These are phyloP conservation scores for Gorsachius magnificus DNA, from an alignment of 2,797 vertebrate species.

Conservation along the genomic window DNA sequence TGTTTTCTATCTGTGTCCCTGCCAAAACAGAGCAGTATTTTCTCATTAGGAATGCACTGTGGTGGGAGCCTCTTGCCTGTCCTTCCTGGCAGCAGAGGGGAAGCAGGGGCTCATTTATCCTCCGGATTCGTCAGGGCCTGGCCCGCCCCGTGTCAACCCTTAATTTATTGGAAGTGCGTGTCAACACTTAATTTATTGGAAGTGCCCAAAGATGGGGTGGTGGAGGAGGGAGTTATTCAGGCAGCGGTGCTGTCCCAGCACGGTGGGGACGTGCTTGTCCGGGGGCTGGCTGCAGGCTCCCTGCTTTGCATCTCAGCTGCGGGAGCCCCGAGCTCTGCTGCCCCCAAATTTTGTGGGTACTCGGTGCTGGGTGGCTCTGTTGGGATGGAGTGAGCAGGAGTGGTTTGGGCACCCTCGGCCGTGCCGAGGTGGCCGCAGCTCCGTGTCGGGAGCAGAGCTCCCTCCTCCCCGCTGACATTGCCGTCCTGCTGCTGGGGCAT, in stretches of 20 bases:
- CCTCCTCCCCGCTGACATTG: not conserved
- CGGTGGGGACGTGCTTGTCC: fast-evolving
- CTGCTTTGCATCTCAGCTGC: not conserved
- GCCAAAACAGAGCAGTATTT: not conserved
- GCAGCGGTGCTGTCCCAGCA: fast-evolving
- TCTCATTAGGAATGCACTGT: not conserved
- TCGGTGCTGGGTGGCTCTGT: fast-evolving
- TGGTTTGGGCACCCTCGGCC: fast-evolving
- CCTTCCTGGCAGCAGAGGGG: not conserved
- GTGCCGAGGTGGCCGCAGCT: not conserved
- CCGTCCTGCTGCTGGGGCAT: not conserved
- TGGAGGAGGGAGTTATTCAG: not conserved
- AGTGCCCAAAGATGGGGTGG: fast-evolving
- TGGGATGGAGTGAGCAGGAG: fast-evolving
- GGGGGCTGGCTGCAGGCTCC: too few relatives aligned
- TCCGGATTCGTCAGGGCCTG: not conserved
- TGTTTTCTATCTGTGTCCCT: not conserved
- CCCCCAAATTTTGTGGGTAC: not conserved
- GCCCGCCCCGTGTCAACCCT: not conserved
- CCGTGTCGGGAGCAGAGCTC: fast-evolving
- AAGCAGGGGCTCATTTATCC: not conserved
- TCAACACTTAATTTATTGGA: not conserved
- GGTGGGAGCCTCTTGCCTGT: not conserved
- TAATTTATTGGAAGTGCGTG: not conserved
- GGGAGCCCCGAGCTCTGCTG: not conserved